Evolutionary conservation across 30 jellyfish, hydroid and myxozoan genomes (phyloP), one percentile per base, ranked within the genome.

Genomic region (Turritopsis rubra): DNA sequence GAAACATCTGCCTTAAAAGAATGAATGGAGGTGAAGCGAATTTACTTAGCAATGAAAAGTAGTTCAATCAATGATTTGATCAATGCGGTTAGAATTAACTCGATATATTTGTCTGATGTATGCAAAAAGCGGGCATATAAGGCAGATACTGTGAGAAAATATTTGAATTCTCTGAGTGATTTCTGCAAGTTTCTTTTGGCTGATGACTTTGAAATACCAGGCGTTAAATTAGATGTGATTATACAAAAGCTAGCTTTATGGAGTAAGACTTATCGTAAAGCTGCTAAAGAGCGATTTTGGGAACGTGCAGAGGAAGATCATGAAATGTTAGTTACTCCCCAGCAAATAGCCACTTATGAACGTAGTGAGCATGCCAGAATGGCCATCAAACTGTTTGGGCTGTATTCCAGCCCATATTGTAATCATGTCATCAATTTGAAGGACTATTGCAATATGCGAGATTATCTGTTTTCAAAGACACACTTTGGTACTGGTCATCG

Each of bases 361-460:
- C 23, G 53, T 16, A 24, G 73, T 22, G 4, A 77, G n/a, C 66
- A 77, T 30, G 75, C 30, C 66, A 24, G 28, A 19, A 27, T 25
- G 20, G 85, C 85, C 1, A 29, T 22, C 28, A 77, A 25, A 24
- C 85, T 77, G n/a, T 77, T 77, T 77, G 85, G 73, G 8, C 28
- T 28, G 28, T 77, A 22, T 52, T 17, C 29, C 73, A 22, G 77
- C 77, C 77, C 77, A 68, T 68, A 22, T 19, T n/a, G 28, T 76
- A 18, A 28, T 8, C 31, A 29, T n/a, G 22, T 27, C n/a, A 60
- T 77, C 70, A 77, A 53, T 52, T 16, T 29, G 71, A 21, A 19
- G 21, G 85, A 77, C 21, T 77, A 28, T 29, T 29, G 73, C 28
- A 77, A 28, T 16, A 77, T 77, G 85, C 41, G 85, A 29, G 72